phyloP scores from a whole-genome alignment of 53 echinoderm and acorn worm species.

The Hippasteria phrygiana region DNA sequence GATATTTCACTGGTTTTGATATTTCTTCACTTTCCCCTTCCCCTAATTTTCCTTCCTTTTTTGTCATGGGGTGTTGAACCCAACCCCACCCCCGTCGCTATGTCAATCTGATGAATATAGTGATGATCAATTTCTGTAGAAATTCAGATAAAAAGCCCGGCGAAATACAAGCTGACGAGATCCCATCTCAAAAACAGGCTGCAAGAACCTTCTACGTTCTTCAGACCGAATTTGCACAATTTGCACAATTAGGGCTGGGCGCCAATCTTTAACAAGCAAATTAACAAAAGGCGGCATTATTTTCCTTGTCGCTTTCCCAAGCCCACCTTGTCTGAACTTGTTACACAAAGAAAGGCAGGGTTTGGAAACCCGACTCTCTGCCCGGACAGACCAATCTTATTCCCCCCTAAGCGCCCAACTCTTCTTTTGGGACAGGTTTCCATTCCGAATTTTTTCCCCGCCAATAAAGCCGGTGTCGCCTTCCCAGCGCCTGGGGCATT shows the following conservation, averaged over 20 bases:
- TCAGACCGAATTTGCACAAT: no score
- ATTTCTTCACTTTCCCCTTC: no score
- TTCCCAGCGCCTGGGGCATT: constrained; percentile 11
- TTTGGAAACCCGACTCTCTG: neutral
- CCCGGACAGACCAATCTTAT: neutral
- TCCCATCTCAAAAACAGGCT: no score
- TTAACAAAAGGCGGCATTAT: neutral
- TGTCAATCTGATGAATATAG: no score
- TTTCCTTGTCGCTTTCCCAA: neutral
- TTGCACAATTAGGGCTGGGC: neutral
- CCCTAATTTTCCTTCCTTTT: no score
- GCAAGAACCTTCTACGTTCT: no score
- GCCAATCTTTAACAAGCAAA: neutral
- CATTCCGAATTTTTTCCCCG: neutral
- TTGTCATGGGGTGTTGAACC: no score
- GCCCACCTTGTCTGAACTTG: constrained; percentile 11
- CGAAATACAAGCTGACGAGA: no score
- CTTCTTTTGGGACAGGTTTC: neutral
- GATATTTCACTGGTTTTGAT: no score
- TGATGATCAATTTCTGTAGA: no score
- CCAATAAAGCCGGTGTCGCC: constrained; percentile 23
- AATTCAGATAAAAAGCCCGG: no score
- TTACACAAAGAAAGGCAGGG: neutral
- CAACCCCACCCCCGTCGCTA: no score
- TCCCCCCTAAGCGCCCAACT: neutral